A percentile compares a stretch with the other conserved stretches of the same genome.
These are phyloP conservation scores for Otocyon megalotis DNA, from an alignment of 2,113 vertebrate genomes.

Conservation along the genomic window DNA sequence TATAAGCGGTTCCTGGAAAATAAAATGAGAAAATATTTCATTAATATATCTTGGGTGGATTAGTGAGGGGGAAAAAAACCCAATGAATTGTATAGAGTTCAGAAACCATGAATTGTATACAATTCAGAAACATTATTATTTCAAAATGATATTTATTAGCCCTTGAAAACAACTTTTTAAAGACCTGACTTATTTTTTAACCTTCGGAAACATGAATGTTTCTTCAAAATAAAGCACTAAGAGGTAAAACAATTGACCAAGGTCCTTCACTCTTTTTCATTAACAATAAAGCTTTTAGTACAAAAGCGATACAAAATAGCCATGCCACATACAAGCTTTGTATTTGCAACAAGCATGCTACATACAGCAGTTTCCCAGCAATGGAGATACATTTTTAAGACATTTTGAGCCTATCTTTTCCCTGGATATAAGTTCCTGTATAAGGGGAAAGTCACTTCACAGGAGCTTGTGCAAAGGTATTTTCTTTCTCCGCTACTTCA, in stretches of 20 bases:
- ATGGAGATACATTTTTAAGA: background rate
- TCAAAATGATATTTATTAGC: slow-evolving; percentile 18
- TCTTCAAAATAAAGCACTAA: slow-evolving; percentile 52
- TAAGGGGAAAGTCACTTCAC: background rate
- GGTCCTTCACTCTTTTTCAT: slow-evolving; percentile 9
- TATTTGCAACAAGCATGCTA: slow-evolving; percentile 22
- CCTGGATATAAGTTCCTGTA: background rate
- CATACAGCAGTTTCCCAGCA: background rate
- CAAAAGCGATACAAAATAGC: slow-evolving; percentile 34
- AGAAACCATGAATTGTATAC: background rate
- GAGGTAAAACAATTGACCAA: slow-evolving; percentile 24
- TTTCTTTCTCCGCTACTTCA: background rate
- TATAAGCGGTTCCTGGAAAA: slow-evolving; percentile 6
- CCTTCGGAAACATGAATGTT: slow-evolving; percentile 35
- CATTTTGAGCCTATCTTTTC: background rate
- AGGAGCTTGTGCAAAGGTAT: background rate
- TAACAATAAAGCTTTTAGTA: slow-evolving; percentile 46
- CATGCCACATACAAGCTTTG: background rate
- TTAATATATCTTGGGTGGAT: background rate
- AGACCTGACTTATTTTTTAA: slow-evolving; percentile 24
- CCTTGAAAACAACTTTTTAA: slow-evolving; percentile 59
- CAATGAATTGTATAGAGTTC: slow-evolving; percentile 11
- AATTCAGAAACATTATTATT: slow-evolving; percentile 42
- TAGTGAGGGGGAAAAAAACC: background rate
- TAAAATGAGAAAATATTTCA: slow-evolving; percentile 16